Conservation (phyloP, 2,113 vertebrate species). For the Zapornia atra region DNA sequence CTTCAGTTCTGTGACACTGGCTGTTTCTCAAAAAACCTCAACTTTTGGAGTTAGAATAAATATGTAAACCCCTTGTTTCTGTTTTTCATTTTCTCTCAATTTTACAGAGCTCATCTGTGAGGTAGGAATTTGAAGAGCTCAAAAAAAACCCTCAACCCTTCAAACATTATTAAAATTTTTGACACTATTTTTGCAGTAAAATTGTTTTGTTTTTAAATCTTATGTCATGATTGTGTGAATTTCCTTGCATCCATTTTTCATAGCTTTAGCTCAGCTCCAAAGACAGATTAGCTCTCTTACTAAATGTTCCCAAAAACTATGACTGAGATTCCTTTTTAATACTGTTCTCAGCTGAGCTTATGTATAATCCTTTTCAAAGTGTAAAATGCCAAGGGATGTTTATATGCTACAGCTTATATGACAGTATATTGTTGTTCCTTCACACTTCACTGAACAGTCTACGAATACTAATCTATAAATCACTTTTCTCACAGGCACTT, state of each 20-base stretch:
- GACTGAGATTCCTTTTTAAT: conserved; percentile 62
- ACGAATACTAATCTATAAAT: conserved; percentile 43
- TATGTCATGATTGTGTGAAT: neutral
- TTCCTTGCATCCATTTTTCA: conserved; percentile 24
- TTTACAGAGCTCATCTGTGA: neutral
- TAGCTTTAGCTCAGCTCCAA: conserved; percentile 25
- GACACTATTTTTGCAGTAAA: neutral
- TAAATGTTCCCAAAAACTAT: conserved; percentile 41
- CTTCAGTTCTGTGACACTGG: neutral
- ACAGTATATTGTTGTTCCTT: conserved; percentile 43
- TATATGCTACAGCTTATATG: conserved; percentile 46
- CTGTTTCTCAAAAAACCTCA: neutral
- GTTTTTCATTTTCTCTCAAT: neutral
- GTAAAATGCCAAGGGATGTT: conserved; percentile 65
- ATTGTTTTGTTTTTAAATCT: neutral
- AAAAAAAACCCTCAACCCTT: neutral
- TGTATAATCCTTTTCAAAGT: conserved; percentile 63
- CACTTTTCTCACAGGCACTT: conserved; percentile 7
- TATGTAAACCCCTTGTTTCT: neutral
- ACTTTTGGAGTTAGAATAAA: neutral
- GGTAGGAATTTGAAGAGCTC: neutral
- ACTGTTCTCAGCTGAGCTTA: conserved; percentile 45
- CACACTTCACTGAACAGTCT: conserved; percentile 37
- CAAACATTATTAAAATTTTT: neutral
- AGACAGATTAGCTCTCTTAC: conserved; percentile 25